A percentile compares a stretch with the other conserved stretches of the same genome.
phyloP scores from a whole-genome alignment of 1,140 invertebrate genomes.

The Diorhabda sublineata region DNA sequence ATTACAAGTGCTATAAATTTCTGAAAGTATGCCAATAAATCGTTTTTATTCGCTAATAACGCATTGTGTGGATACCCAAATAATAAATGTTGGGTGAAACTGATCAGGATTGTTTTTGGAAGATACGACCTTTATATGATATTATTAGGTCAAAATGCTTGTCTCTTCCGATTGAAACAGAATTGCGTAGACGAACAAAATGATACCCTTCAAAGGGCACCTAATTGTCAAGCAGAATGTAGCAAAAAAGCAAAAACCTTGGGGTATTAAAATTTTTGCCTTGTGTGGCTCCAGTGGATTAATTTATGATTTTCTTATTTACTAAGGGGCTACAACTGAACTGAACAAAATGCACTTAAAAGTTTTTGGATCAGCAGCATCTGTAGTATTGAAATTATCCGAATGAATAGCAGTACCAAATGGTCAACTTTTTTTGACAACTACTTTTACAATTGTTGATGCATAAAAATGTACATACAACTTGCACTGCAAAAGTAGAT shows the following conservation, averaged over 20 bases:
- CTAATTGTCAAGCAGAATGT: conserved; percentile 4
- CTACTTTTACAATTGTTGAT: conserved; percentile 43
- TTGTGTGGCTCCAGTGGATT: conserved; percentile 34
- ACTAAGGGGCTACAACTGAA: conserved; percentile 36
- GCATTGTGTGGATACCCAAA: background rate
- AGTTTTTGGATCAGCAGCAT: conserved; percentile 14
- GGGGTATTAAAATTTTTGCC: conserved; percentile 45
- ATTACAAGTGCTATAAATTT: background rate
- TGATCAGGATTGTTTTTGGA: background rate
- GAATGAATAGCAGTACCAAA: conserved; percentile 15
- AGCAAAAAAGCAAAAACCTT: conserved; percentile 39
- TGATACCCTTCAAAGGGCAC: too few species aligned
- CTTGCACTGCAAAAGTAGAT: too few species aligned
- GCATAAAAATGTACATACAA: conserved; percentile 41
- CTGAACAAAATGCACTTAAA: conserved; percentile 16
- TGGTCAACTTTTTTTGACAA: conserved; percentile 32
- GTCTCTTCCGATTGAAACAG: too few species aligned
- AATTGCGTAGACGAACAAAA: too few species aligned
- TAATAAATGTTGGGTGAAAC: background rate
- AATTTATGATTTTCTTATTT: conserved; percentile 38
- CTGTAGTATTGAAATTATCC: conserved; percentile 16
- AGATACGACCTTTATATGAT: too few species aligned
- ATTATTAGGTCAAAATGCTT: too few species aligned
- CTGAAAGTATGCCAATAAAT: background rate
- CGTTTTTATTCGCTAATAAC: conserved; percentile 7